phyloP scores from a whole-genome alignment of 2,113 vertebrate genomes.

The Lasiurus cinereus region DNA sequence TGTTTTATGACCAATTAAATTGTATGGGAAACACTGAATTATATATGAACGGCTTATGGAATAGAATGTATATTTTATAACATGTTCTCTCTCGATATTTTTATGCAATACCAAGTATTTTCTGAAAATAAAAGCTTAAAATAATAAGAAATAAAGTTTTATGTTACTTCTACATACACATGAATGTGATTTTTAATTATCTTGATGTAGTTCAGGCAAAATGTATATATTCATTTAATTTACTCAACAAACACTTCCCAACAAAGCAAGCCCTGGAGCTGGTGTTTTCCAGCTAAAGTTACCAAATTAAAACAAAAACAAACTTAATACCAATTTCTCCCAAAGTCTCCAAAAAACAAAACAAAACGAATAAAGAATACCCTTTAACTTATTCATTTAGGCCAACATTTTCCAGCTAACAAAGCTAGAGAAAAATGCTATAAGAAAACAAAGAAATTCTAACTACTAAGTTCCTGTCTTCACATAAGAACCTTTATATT shows the following conservation, averaged over 20 bases:
- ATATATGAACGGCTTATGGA: not conserved
- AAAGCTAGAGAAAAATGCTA: not conserved
- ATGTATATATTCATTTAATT: not conserved
- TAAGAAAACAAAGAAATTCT: not conserved
- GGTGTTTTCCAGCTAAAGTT: not conserved
- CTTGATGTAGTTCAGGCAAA: not conserved
- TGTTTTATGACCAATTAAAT: not conserved
- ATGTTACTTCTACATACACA: not conserved
- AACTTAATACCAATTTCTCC: not conserved
- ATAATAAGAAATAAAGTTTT: not conserved
- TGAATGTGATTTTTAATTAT: constrained; percentile 22
- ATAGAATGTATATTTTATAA: not conserved
- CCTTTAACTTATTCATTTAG: not conserved
- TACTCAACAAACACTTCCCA: not conserved
- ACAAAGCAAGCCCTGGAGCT: not conserved
- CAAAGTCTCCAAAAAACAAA: not conserved
- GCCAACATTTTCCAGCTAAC: not conserved
- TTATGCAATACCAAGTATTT: not conserved
- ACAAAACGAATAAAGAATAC: not conserved
- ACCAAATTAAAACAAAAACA: not conserved
- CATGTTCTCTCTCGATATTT: not conserved
- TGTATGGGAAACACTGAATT: not conserved
- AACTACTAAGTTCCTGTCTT: accelerated
- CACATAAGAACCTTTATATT: not conserved
- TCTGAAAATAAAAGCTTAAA: not conserved